Evolutionary conservation across 2,888 invertebrate genomes (phyloP), one percentile per base, ranked within the genome.

Genomic region (Odontomyia ornata): DNA sequence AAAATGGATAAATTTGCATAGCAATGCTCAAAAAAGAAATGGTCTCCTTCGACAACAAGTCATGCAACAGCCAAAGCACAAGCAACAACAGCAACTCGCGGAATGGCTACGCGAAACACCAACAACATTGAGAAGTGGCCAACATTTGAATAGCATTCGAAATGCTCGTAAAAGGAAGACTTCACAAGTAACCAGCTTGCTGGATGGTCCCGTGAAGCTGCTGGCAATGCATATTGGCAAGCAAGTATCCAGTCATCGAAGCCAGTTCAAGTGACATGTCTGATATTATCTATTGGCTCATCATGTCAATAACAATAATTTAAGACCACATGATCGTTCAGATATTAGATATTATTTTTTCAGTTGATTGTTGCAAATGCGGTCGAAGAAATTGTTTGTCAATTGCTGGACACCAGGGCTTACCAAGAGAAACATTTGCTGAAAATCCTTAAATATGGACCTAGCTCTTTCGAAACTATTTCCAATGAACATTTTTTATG

Each of bases 291-390:
- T 79, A 77, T 77, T 77, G 75, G 76, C 79, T 79, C 79, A 79
- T 79, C 79, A 79, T 79, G 79, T 79, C 79, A 79, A 79, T 77
- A 79, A 77, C 79, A 77, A 79, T 79, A 79, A 79, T 79, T 79
- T 79, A 79, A 79, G 77, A 76, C 79, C 77, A 64, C 77, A 76
- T 79, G 79, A 79, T 79, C 75, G 62, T 76, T 76, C 65, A 77
- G 77, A 78, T 77, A 73, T 69, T 46, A 69, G 69, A 69, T 69
- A 69, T 69, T 72, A 76, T 62, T 75, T 75, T 75, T 52, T 69
- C 75, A 27, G 77, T 25, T 46, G 69, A 69, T 69, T 69, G 69
- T 69, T 69, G 69, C 69, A 46, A 69, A 69, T 69, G 27, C 46
- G 46, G 27, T 18, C 52, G 18, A 52, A 52, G 52, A 52, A 18